Base-by-base conservation (phyloP, 2,888 invertebrate genomes). In the Eilema griseolum region DNA sequence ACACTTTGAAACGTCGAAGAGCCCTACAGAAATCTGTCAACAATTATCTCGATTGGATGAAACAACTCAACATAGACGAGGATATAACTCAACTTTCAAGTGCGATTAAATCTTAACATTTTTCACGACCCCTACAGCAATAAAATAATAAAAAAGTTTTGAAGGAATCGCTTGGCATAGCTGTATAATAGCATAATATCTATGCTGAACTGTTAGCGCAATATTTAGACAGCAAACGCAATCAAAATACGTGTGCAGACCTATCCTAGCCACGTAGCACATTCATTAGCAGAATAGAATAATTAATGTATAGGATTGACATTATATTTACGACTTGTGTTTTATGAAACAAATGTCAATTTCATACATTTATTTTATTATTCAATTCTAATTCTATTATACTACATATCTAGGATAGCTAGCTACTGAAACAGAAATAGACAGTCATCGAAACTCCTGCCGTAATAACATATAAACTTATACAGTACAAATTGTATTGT, bases 401-500 rank as follows among this genome's bases (percentile, higher is more conserved):
- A 33, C 31, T 33, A 7, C 3, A 28, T 5, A 33, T 33, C 7
- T 33, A 33, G 7, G 1, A 8, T 33, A 33, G 4, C 8, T 33
- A 33, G 31, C 8, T 33, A 33, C 20, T 52, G n/a, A 20, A 46
- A 46, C 20, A 46, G 5, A 46, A 46, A 52, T 52, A 52, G n/a
- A 52, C 20, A 52, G 52, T n/a, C 52, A 2, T 31, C 3, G n/a
- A 61, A 20, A 28, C 26, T 31, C 20, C 20, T 81, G 79, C 75
- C 84, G 83, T 61, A 28, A 33, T 4, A 67, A 78, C 72, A 69
- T 71, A 82, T 78, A 78, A 76, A 82, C 72, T 71, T 41, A 66
- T 65, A 69, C 66, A 64, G 79, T 46, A 46, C 3, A 46, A 46
- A 8, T 46, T 46, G 70, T 74, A 64, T 74, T 71, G 83, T 86